These are phyloP conservation scores for Odocoileus hemionus DNA, from an alignment of 2,113 vertebrate genomes.

Conservation along the genomic window DNA sequence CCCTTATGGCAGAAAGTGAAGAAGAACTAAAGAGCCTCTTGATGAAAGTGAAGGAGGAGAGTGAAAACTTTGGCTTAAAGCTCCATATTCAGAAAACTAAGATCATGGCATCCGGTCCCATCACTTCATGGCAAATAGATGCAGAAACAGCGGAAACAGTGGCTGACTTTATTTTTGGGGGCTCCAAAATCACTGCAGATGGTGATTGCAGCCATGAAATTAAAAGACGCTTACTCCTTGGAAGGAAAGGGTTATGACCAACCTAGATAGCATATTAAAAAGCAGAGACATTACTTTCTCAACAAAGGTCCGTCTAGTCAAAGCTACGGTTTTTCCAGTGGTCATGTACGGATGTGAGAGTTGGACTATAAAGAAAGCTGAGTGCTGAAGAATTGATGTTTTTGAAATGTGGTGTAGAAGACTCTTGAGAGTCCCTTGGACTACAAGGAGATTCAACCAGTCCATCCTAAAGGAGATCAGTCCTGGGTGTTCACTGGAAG, in stretches of 20 bases:
- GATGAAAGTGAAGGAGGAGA: neutral
- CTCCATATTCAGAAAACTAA: neutral
- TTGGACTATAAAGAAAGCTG: neutral
- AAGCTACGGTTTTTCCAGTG: neutral
- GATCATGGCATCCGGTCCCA: neutral
- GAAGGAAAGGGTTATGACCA: neutral
- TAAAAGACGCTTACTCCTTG: neutral
- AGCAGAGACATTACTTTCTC: neutral
- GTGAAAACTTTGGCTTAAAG: neutral
- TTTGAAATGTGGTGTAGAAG: neutral
- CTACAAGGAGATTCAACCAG: neutral
- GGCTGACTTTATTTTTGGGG: neutral
- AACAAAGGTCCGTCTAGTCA: neutral
- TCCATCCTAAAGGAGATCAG: neutral
- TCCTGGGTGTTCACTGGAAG: neutral
- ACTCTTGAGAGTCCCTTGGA: neutral
- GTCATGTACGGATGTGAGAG: neutral
- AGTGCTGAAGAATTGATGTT: rapidly evolving
- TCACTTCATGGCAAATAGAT: neutral
- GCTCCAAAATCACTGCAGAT: neutral
- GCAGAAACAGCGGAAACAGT: neutral
- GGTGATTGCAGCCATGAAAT: neutral
- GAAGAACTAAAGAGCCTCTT: neutral
- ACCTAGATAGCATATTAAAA: neutral
- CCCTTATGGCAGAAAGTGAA: neutral